Percentiles rank a stretch among this genome's conserved stretches.
phyloP scores from a whole-genome alignment of 2,113 vertebrate genomes.

The Etia nguti region DNA sequence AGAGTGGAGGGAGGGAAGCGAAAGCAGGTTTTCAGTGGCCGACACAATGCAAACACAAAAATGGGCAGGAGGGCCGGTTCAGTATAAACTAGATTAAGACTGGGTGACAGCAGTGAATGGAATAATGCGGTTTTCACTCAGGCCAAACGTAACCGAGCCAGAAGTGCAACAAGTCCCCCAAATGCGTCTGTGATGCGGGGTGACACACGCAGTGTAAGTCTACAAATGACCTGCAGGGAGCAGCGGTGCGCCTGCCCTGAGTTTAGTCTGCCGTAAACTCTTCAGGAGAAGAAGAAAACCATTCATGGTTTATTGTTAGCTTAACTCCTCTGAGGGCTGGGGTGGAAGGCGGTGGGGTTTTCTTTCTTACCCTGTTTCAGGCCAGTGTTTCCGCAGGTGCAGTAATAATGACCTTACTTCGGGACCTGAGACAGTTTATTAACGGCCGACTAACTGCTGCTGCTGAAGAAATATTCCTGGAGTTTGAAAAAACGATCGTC shows the following conservation, averaged over 20 bases:
- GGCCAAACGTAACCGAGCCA: neutral
- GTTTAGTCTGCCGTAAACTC: fast-evolving
- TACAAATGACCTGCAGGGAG: neutral
- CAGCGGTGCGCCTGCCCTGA: neutral
- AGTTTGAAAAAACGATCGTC: neutral
- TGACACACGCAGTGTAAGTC: neutral
- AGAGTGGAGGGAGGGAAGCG: neutral
- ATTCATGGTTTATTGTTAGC: neutral
- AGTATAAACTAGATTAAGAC: neutral
- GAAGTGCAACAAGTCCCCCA: neutral
- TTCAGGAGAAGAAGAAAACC: neutral
- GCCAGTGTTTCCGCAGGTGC: neutral
- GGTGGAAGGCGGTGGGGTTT: neutral
- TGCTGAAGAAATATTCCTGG: neutral
- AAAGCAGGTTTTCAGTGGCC: fast-evolving
- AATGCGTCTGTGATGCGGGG: neutral
- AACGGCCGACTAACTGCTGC: neutral
- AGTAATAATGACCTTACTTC: fast-evolving
- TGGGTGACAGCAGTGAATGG: neutral
- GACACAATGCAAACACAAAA: too few species aligned
- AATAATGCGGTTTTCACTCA: neutral
- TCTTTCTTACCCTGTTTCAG: neutral
- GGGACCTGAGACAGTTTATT: neutral
- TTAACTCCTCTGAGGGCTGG: neutral
- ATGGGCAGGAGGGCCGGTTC: neutral